phyloP scores from a whole-genome alignment of 1,140 invertebrate species.

The Heterodera carotae region DNA sequence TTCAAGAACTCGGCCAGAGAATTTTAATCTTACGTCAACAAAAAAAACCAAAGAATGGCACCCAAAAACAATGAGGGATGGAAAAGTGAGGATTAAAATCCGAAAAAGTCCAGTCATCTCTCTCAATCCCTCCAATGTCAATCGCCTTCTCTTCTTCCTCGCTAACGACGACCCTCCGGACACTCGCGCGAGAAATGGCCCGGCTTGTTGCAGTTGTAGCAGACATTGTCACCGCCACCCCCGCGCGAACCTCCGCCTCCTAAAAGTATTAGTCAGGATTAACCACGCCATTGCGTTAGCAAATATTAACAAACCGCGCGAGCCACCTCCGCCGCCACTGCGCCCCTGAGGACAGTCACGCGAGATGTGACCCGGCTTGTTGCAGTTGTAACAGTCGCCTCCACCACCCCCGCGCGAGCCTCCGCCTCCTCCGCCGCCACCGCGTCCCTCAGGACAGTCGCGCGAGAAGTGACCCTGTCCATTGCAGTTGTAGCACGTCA shows the following conservation, averaged over 20 bases:
- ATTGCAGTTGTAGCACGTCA: constrained; percentile 18
- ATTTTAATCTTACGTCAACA: not conserved
- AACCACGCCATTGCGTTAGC: too few relatives aligned
- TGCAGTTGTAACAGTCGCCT: constrained; percentile 28
- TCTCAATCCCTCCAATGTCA: not conserved
- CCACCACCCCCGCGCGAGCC: constrained; percentile 11
- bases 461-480: constrained; percentile 19
- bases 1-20: not conserved
- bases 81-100: too few relatives aligned
- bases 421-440: constrained; percentile 21
- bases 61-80: too few relatives aligned
- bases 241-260: too few relatives aligned
- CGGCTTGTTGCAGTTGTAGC: not conserved
- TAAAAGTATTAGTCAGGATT: too few relatives aligned
- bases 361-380: constrained; percentile 9
- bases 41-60: not conserved
- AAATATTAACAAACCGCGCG: not conserved
- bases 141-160: not conserved
- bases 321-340: not conserved
- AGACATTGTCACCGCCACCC: not conserved
- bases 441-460: constrained; percentile 22
- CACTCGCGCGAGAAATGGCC: constrained; percentile 8
- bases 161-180: not conserved
- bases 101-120: too few relatives aligned
- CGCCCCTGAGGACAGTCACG: constrained; percentile 15